phyloP scores from a whole-genome alignment of 2,797 vertebrate genomes.

The Pseudochirops cupreus region DNA sequence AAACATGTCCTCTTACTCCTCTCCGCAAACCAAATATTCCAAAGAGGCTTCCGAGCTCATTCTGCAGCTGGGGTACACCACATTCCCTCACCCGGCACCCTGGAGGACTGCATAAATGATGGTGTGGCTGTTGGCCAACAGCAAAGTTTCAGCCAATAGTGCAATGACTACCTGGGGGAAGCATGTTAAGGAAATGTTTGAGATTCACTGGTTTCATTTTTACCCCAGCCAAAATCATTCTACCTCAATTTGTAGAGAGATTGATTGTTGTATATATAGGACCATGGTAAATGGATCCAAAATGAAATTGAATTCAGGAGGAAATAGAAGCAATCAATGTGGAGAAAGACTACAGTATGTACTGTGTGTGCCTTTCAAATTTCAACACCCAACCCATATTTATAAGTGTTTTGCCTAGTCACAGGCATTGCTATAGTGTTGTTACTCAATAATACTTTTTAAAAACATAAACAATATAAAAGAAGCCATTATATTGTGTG shows the following conservation, averaged over 20 bases:
- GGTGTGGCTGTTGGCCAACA: conserved; percentile 54
- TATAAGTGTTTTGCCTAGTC: background rate
- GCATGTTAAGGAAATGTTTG: background rate
- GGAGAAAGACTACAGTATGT: background rate
- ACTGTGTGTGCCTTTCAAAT: conserved; percentile 17
- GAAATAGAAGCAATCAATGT: conserved; percentile 18
- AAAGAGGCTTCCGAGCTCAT: conserved; percentile 39
- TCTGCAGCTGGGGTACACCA: conserved; percentile 9
- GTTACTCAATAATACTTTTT: background rate
- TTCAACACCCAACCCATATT: conserved; percentile 11
- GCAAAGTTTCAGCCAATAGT: conserved; percentile 33
- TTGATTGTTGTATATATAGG: conserved; percentile 33
- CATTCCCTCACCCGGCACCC: conserved; percentile 28
- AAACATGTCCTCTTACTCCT: conserved; percentile 23
- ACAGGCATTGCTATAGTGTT: background rate
- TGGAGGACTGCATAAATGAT: conserved; percentile 23
- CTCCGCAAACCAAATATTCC: background rate
- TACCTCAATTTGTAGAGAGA: conserved; percentile 22
- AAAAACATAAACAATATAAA: background rate
- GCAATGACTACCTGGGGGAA: conserved; percentile 57
- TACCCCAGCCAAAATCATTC: conserved; percentile 42
- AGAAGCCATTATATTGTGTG: background rate
- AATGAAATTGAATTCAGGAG: background rate
- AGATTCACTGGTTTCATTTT: conserved; percentile 19
- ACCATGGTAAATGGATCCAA: background rate